These are phyloP conservation scores for Sycophila sp. DNA, from an alignment of 1,140 invertebrate genomes.

Conservation along the genomic window DNA sequence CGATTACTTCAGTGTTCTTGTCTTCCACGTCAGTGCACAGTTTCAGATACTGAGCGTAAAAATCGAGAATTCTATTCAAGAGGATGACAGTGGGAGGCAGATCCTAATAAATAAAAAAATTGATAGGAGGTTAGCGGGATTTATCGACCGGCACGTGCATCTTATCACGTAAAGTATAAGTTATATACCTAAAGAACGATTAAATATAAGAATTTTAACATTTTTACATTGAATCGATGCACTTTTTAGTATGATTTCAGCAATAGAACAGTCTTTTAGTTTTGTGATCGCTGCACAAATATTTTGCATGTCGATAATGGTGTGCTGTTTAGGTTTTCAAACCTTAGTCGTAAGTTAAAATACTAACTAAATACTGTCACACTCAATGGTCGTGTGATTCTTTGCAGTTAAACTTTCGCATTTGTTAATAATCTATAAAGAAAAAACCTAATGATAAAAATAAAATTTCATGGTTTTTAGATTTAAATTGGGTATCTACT, in stretches of 20 bases:
- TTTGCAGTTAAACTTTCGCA: too few relatives aligned
- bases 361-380: background rate
- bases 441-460: background rate
- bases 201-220: background rate
- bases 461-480: background rate
- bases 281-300: background rate
- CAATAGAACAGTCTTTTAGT: background rate
- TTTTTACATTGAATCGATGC: too few relatives aligned
- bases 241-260: background rate
- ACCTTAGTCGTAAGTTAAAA: conserved; percentile 10
- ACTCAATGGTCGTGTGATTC: background rate
- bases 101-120: background rate
- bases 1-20: background rate
- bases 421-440: background rate
- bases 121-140: background rate
- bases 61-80: background rate
- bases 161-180: background rate
- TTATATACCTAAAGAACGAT: background rate
- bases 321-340: conserved; percentile 3
- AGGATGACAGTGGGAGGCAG: too few relatives aligned
- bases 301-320: background rate
- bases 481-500: background rate
- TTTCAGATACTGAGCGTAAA: background rate
- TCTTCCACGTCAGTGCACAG: background rate
- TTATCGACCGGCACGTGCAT: conserved; percentile 12